Percentiles rank a stretch among this genome's conserved stretches.
These are phyloP conservation scores for Drosophila greeni DNA, from an alignment of 2,888 invertebrate genomes.

Conservation along the genomic window DNA sequence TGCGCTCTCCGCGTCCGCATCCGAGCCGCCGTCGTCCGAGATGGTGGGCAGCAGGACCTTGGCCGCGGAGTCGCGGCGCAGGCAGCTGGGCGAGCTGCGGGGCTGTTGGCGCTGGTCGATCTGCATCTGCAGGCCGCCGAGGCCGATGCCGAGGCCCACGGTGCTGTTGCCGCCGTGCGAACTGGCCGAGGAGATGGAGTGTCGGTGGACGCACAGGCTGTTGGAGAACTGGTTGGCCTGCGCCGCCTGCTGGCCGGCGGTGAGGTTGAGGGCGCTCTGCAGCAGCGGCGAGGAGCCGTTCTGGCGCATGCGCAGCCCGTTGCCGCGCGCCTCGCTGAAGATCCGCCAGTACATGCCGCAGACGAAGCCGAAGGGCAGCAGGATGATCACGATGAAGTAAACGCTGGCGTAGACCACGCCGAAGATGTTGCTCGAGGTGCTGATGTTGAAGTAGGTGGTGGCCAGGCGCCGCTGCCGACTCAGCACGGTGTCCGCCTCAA, in stretches of 20 bases:
- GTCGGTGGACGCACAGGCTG: constrained; percentile 73
- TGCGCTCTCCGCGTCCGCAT: constrained; percentile 56
- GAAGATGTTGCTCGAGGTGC: constrained; percentile 69
- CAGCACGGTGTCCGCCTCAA: constrained; percentile 71
- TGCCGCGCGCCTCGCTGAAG: constrained; percentile 78
- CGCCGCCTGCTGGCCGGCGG: constrained; percentile 58
- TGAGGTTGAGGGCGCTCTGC: constrained; percentile 78
- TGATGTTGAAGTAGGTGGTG: constrained; percentile 63
- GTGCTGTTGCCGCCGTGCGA: constrained; percentile 65
- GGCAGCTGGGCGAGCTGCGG: constrained; percentile 64
- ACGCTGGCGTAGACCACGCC: constrained; percentile 76
- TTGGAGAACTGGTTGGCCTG: constrained; percentile 61
- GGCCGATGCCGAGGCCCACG: constrained; percentile 37
- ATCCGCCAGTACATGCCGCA: constrained; percentile 80
- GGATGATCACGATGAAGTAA: constrained; percentile 78
- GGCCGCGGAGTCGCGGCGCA: constrained; percentile 76
- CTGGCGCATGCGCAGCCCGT: constrained; percentile 78
- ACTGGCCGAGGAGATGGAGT: constrained; percentile 76
- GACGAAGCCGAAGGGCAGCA: constrained; percentile 78
- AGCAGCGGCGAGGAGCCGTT: constrained; percentile 79
- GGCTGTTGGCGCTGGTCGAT: constrained; percentile 73
- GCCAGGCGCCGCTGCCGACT: constrained; percentile 67
- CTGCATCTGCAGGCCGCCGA: constrained; percentile 77
- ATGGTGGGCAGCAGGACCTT: constrained; percentile 75
- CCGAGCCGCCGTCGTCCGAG: constrained; percentile 73